These are phyloP conservation scores for Ptychadena robeensis DNA, from an alignment of 2,797 vertebrate species.

Conservation along the genomic window DNA sequence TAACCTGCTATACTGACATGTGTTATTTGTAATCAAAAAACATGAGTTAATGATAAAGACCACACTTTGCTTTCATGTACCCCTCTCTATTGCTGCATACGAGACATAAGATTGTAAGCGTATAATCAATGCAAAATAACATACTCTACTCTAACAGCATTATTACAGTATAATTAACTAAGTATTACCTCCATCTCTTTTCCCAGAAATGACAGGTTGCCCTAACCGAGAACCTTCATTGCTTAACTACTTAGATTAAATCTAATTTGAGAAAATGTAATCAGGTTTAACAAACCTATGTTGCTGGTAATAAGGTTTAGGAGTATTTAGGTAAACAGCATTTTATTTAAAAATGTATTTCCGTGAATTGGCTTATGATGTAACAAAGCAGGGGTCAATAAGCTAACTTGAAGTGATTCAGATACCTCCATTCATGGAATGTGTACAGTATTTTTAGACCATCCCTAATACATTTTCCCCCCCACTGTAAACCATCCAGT, in stretches of 20 bases:
- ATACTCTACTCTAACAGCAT: background rate
- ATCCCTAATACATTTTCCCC: no score
- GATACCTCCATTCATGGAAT: no score
- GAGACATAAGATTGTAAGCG: background rate
- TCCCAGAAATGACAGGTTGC: slow-evolving; percentile 10
- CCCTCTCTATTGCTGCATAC: background rate
- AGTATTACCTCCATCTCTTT: background rate
- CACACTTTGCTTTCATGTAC: slow-evolving; percentile 9
- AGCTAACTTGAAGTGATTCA: background rate
- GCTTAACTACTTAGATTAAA: slow-evolving; percentile 46
- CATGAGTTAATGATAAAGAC: slow-evolving; percentile 65
- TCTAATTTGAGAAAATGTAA: slow-evolving; percentile 53
- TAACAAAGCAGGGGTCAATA: background rate
- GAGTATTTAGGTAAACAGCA: slow-evolving; percentile 23
- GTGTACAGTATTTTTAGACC: no score
- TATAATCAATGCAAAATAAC: background rate
- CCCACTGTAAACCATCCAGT: no score
- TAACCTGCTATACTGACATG: slow-evolving; percentile 86
- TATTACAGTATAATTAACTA: slow-evolving; percentile 1
- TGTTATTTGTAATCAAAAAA: slow-evolving; percentile 72
- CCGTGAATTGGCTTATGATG: background rate
- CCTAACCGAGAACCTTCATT: slow-evolving; percentile 23
- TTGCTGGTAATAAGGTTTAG: slow-evolving; percentile 38
- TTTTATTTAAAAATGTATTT: slow-evolving; percentile 3
- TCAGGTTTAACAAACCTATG: slow-evolving; percentile 34